Evolutionary conservation across 2,888 invertebrate species (phyloP).

Genomic region (Xestia sexstrigata): DNA sequence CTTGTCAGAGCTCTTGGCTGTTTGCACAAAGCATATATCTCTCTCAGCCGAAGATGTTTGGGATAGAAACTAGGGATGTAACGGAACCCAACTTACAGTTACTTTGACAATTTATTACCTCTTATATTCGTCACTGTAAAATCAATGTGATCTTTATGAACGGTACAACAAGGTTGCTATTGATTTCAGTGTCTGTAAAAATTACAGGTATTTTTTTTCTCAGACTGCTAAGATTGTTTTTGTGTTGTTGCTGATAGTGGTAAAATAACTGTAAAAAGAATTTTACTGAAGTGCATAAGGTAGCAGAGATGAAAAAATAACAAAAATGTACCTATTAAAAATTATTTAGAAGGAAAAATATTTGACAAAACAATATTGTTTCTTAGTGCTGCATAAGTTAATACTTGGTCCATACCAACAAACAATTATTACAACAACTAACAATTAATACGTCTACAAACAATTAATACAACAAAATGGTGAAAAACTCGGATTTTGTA

Average conservation of each 20-base stretch:
- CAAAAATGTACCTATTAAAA: no score
- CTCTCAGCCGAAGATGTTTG: conserved; percentile 3
- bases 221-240: neutral
- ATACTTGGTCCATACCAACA: neutral
- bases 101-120: neutral
- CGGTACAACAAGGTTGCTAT: neutral
- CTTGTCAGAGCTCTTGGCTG: neutral
- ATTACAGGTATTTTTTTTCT: neutral
- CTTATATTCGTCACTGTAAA: neutral
- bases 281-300: no score
- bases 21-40: conserved; percentile 28
- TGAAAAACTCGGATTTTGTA: neutral
- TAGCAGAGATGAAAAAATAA: no score
- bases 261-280: neutral
- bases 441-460: neutral
- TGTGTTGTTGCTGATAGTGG: neutral
- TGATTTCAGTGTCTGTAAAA: neutral
- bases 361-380: neutral
- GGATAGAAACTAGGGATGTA: neutral
- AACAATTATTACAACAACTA: no score
- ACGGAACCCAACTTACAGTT: neutral
- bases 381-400: neutral
- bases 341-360: no score
- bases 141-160: neutral
- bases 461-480: neutral